Conservation (phyloP, 2,797 vertebrate genomes). For the Mastacembelus armatus region DNA sequence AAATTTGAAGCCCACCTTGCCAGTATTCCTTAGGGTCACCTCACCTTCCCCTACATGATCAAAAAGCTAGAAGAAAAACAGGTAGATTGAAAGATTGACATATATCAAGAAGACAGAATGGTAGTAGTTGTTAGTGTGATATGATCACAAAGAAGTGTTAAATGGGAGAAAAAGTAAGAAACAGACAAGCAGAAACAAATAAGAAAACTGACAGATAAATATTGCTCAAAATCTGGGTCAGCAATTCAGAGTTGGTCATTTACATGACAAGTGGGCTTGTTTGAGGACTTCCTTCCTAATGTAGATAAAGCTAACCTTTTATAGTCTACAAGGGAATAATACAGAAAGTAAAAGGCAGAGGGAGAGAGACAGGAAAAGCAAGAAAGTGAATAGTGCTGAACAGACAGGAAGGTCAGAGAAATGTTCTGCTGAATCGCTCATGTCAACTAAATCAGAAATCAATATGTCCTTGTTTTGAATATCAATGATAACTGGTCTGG, state of each 20-base stretch:
- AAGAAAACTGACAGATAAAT: too few relatives aligned
- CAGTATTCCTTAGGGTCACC: constrained; percentile 85
- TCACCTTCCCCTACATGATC: constrained; percentile 78
- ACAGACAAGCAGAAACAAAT: too few relatives aligned
- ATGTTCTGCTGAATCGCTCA: constrained; percentile 70
- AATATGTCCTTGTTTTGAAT: constrained; percentile 74
- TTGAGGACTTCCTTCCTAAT: constrained; percentile 19
- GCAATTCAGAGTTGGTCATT: not conserved
- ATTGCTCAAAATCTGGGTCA: not conserved
- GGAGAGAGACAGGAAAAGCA: constrained; percentile 11
- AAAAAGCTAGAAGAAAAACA: constrained; percentile 80
- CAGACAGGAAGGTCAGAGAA: constrained; percentile 57
- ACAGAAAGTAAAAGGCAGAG: too few relatives aligned
- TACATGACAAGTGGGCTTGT: not conserved
- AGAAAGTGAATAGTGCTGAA: constrained; percentile 49
- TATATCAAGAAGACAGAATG: not conserved
- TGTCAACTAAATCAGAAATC: constrained; percentile 74
- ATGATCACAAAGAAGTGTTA: not conserved
- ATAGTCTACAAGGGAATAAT: constrained; percentile 17
- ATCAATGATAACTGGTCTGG: constrained; percentile 64
- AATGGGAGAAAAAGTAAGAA: too few relatives aligned
- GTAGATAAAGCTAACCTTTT: constrained; percentile 12
- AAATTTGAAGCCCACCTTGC: constrained; percentile 87
- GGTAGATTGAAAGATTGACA: not conserved
- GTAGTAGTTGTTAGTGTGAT: not conserved